Evolutionary conservation across 1,140 invertebrate species (phyloP).

Genomic region (Drosophila lowei): DNA sequence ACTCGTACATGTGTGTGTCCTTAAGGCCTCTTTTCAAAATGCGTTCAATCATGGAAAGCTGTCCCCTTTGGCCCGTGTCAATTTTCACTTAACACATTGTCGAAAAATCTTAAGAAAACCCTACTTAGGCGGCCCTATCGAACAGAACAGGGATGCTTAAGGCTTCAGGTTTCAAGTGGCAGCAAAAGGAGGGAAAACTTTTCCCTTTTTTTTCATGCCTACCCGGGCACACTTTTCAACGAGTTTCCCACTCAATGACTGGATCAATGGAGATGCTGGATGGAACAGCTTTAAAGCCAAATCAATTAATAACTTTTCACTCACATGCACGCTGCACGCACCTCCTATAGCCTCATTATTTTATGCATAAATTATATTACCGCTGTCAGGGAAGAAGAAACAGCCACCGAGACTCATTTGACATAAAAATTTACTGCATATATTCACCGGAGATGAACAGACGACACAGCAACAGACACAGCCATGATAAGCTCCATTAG

Average conservation of each 20-base stretch:
- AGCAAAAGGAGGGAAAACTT: constrained; percentile 38
- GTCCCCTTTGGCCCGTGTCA: constrained; percentile 56
- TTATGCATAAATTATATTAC: constrained; percentile 59
- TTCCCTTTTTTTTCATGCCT: constrained; percentile 38
- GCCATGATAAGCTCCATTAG: constrained; percentile 51
- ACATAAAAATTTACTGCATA: constrained; percentile 56
- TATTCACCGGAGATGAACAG: constrained; percentile 38
- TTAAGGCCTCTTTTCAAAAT: constrained; percentile 30
- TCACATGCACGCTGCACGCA: constrained; percentile 8
- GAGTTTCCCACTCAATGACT: constrained; percentile 12
- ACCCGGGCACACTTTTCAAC: constrained; percentile 48
- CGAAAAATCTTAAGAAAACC: constrained; percentile 55
- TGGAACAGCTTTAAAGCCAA: constrained; percentile 57
- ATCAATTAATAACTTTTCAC: constrained; percentile 69
- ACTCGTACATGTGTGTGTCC: constrained; percentile 1
- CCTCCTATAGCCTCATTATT: constrained; percentile 62
- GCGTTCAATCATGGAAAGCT: constrained; percentile 66
- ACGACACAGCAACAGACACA: constrained; percentile 19
- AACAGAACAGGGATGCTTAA: constrained; percentile 4
- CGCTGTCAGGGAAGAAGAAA: not conserved
- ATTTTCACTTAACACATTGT: constrained; percentile 73
- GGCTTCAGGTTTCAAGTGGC: constrained; percentile 41
- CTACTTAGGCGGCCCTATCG: constrained; percentile 44
- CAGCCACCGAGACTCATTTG: constrained; percentile 46
- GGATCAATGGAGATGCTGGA: constrained; percentile 18